These are phyloP conservation scores for Heterotilapia buettikoferi DNA, from an alignment of 2,113 vertebrate species.

Conservation along the genomic window DNA sequence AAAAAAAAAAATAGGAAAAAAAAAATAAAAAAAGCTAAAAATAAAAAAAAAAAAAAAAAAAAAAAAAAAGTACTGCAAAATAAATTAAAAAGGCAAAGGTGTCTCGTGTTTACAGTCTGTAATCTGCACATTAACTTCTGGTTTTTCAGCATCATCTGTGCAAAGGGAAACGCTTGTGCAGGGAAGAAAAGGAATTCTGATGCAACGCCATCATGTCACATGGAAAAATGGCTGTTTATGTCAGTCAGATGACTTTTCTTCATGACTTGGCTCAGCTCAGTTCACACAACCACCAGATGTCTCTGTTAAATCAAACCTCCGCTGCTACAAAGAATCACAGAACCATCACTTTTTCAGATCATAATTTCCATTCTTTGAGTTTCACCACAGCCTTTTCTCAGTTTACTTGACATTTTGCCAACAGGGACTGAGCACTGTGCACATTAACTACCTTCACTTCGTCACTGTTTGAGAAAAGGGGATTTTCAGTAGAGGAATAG, in stretches of 20 bases:
- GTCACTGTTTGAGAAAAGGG: background rate
- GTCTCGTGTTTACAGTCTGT: background rate
- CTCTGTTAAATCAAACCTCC: conserved; percentile 8
- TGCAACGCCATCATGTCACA: background rate
- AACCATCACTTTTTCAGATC: background rate
- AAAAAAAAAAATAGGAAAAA: no score
- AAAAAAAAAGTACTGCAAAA: background rate
- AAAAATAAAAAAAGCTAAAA: no score
- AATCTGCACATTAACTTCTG: background rate
- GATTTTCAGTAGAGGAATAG: background rate
- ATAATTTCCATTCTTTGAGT: background rate
- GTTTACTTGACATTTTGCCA: background rate
- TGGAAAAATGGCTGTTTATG: background rate
- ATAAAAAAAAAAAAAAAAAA: background rate
- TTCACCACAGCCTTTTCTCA: background rate
- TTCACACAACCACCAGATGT: conserved; percentile 41
- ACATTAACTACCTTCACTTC: background rate
- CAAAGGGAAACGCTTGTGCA: background rate
- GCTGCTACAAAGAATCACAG: background rate
- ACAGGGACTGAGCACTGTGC: conserved; percentile 9
- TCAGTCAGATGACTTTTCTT: background rate
- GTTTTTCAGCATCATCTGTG: background rate
- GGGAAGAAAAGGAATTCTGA: background rate
- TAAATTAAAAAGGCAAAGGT: background rate
- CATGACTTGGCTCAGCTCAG: background rate